These are phyloP conservation scores for Pseudochirops corinnae DNA, from an alignment of 2,797 vertebrate species.

Conservation along the genomic window DNA sequence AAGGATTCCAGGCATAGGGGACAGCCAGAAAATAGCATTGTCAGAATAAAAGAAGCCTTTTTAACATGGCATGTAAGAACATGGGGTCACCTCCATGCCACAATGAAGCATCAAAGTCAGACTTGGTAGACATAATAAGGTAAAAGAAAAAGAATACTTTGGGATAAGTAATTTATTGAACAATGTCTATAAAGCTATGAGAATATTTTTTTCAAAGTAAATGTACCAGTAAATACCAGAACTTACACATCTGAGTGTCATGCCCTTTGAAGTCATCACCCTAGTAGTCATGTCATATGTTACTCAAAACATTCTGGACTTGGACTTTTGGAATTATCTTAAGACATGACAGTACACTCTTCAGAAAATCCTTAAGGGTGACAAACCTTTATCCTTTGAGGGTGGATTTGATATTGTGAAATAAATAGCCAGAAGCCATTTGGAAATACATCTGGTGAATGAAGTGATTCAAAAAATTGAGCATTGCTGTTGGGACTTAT, in stretches of 20 bases:
- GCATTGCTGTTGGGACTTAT: not conserved
- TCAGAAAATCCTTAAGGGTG: too few species aligned
- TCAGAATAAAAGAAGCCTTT: not conserved
- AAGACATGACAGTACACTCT: not conserved
- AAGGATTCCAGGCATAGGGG: not conserved
- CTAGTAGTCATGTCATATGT: not conserved
- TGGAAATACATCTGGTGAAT: not conserved
- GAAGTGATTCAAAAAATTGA: not conserved
- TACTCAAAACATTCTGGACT: not conserved
- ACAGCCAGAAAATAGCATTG: not conserved
- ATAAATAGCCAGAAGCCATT: not conserved
- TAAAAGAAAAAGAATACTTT: not conserved
- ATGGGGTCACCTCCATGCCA: not conserved
- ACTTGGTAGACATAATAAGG: not conserved
- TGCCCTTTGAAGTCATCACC: not conserved
- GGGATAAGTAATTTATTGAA: not conserved
- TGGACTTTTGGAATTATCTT: not conserved
- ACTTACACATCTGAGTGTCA: not conserved
- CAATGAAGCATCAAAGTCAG: not conserved
- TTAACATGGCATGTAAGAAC: not conserved
- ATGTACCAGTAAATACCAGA: not conserved
- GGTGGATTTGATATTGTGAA: not conserved
- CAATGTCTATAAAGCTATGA: not conserved
- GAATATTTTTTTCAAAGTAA: not conserved
- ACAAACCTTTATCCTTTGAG: not conserved